Evolutionary conservation across 1,140 invertebrate genomes (phyloP), one percentile per base, ranked within the genome.

Genomic region (Microvelia longipes): DNA sequence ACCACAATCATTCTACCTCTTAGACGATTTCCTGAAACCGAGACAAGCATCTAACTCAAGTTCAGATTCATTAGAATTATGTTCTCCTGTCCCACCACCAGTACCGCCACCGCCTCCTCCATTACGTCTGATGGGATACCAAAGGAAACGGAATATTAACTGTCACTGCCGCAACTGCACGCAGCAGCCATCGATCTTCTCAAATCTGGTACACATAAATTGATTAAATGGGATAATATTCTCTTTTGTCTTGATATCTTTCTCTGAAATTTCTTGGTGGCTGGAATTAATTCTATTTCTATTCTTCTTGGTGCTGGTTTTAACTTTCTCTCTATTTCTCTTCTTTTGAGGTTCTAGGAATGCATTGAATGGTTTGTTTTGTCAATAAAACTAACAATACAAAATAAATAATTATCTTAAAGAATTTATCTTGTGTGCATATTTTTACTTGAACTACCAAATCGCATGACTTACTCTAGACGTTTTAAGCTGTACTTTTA

Each of bases 1-100:
- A 5, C 60, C 68, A 0, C 68, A 69, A 61, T 69, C 68, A 29
- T 69, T 69, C 68, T 69, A 69, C 68, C 68, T 69, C 28, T n/a
- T 69, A 1, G 68, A 69, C 68, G 68, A 69, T 35, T 69, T 69
- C 62, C 68, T 69, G 0, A 60, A 27, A 2, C 68, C 68, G 2
- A 1, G 62, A 27, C 28, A 27, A 27, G 28, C 61, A 26, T n/a
- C 68, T 35, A 19, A 29, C 67, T 19, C 60, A 60, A 24, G n/a
- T 28, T 15, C 68, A n/a, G 11, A 50, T 61, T 28, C 68, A 28
- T 1, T 60, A 25, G 5, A 50, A 50, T 29, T 35, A 29, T 64
- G 35, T 29, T 26, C 60, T 2, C 62, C 62, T 2, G 62, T 64
- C 11, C 62, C 62, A 26, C 62, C 62, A 2, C 62, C 62, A 26